Percentiles rank a stretch among this genome's conserved stretches.
Evolutionary conservation across 2,888 invertebrate species (phyloP).

Genomic region (Plagodis dolabraria): DNA sequence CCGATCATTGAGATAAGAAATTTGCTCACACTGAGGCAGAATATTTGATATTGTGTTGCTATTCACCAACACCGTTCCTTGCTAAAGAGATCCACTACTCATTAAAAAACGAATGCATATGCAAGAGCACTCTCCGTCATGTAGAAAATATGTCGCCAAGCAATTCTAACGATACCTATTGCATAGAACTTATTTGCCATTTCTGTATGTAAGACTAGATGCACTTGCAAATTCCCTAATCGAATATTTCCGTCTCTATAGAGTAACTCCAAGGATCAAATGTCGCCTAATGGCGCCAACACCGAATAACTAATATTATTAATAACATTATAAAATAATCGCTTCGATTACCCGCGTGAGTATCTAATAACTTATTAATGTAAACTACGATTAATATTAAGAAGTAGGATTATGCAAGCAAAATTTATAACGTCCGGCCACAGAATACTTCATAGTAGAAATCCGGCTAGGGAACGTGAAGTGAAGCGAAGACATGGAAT

Average conservation of each 20-base stretch:
- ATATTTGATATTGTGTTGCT: too few relatives aligned
- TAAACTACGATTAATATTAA: constrained; percentile 19
- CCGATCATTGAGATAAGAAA: too few relatives aligned
- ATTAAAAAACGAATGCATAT: too few relatives aligned
- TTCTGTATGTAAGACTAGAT: too few relatives aligned
- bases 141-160: too few relatives aligned
- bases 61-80: too few relatives aligned
- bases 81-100: too few relatives aligned
- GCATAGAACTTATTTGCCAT: too few relatives aligned
- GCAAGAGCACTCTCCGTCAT: too few relatives aligned
- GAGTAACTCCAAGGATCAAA: constrained; percentile 1
- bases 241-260: neutral
- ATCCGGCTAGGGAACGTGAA: constrained; percentile 14
- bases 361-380: constrained; percentile 10
- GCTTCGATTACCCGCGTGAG: too few relatives aligned
- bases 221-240: neutral
- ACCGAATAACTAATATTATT: constrained; percentile 2
- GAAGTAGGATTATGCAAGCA: constrained; percentile 32
- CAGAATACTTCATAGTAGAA: neutral
- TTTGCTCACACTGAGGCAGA: too few relatives aligned
- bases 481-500: constrained; percentile 10
- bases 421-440: constrained; percentile 26
- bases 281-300: constrained; percentile 9
- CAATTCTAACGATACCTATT: too few relatives aligned
- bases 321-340: constrained; percentile 8